Base-by-base conservation (phyloP, 2,888 invertebrate species). In the Caenorhabditis japonica region DNA sequence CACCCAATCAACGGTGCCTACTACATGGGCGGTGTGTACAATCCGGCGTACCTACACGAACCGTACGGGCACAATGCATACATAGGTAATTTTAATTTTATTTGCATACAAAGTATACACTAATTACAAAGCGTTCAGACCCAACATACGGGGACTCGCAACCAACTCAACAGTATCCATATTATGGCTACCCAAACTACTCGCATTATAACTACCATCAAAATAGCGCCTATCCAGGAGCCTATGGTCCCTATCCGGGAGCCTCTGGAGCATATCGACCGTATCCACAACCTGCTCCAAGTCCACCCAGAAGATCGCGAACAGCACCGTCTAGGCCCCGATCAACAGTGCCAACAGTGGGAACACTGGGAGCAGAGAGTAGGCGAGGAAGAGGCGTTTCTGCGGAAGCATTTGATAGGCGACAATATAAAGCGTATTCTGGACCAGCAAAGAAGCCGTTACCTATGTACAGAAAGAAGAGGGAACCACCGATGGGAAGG, bases 1-100 rank as follows among this genome's bases (percentile, higher is more conserved):
- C 76, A 76, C 68, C 83, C 83, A 55, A 75, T 81, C 53, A 83
- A 83, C 81, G 83, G 79, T 70, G 80, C 81, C 60, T 83, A 80
- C 74, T 83, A 83, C 76, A 75, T 80, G 77, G 81, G 80, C 47
- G 79, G 77, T 34, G 76, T 77, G 66, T 79, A 79, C 62, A 79
- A 79, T 75, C 74, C 76, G 60, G 79, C 74, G 51, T 80, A 80
- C 44, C 43, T 73, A 23, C 80, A 80, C 70, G 80, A 80, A 38
- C 80, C 80, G 39, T 80, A 80, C 61, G 80, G 80, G 56, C 80
- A 80, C 41, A 75, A 75, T 66, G 77, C 60, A 4, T 80, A 75
- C 46, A 75, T 80, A 61, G 78, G 77, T 75, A 19, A 38, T 46
- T 27, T n/a, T 55, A 27, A 13, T 38, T 43, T 60, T 52, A 39